Evolutionary conservation across 2,797 vertebrate genomes (phyloP).

Genomic region (Microctenopoma steveboyesi): DNA sequence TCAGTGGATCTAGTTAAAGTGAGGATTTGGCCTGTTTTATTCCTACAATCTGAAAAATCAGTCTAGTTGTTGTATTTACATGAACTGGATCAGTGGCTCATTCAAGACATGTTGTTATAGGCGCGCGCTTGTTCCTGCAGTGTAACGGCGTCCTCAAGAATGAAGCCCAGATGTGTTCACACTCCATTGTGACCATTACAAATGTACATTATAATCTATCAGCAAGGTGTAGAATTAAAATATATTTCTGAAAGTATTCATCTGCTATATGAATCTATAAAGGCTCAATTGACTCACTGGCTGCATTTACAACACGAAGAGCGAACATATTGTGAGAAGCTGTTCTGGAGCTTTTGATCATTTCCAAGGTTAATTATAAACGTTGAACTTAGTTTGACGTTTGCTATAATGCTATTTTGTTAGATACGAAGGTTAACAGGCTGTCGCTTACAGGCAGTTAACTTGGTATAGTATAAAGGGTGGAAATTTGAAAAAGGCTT

Average conservation of each 20-base stretch:
- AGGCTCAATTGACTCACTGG: too few species aligned
- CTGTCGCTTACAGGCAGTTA: not conserved
- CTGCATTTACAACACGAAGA: not conserved
- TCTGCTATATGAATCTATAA: constrained; percentile 9
- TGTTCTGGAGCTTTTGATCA: not conserved
- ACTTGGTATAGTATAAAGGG: not conserved
- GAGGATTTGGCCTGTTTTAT: constrained; percentile 22
- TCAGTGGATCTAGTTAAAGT: not conserved
- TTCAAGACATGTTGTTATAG: constrained; percentile 19
- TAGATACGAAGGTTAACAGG: not conserved
- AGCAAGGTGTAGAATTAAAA: constrained; percentile 63
- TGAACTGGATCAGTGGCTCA: constrained; percentile 14
- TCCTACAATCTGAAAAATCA: constrained; percentile 30
- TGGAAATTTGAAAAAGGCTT: not conserved
- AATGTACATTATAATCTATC: constrained; percentile 43
- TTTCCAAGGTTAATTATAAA: not conserved
- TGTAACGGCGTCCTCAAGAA: constrained; percentile 6
- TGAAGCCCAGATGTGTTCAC: constrained; percentile 17
- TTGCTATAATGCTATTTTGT: too few species aligned
- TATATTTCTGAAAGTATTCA: constrained; percentile 40
- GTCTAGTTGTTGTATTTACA: constrained; percentile 42
- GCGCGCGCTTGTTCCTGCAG: constrained; percentile 17
- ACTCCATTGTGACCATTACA: constrained; percentile 12
- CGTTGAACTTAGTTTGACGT: not conserved
- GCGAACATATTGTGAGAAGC: too few species aligned